These are phyloP conservation scores for Phoxinus phoxinus DNA, from an alignment of 2,113 vertebrate species.

Conservation along the genomic window DNA sequence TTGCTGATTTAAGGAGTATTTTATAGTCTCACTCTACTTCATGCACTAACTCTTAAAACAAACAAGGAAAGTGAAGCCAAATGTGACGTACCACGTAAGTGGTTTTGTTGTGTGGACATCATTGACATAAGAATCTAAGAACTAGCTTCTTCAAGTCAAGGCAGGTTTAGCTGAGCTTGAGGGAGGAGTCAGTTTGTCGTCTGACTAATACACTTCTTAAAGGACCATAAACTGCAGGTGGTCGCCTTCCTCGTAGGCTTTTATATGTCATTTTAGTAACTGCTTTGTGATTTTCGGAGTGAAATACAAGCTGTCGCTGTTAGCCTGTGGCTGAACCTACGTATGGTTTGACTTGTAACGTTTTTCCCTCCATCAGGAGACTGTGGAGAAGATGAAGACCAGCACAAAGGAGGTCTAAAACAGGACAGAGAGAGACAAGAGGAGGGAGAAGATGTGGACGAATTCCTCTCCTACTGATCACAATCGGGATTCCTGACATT, in stretches of 20 bases:
- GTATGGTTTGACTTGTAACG: neutral
- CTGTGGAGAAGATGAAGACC: slow-evolving; percentile 88
- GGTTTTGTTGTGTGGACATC: neutral
- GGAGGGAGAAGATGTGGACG: slow-evolving; percentile 41
- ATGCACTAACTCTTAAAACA: neutral
- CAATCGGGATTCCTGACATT: slow-evolving; percentile 49
- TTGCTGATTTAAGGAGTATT: neutral
- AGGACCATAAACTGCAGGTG: neutral
- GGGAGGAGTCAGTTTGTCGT: neutral
- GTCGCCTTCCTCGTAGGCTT: neutral
- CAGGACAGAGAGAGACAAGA: slow-evolving; percentile 53
- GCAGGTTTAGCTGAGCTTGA: neutral
- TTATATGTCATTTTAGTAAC: neutral
- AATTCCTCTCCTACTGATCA: slow-evolving; percentile 42
- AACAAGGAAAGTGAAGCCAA: neutral
- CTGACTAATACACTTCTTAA: neutral
- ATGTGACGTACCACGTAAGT: neutral
- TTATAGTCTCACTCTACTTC: neutral
- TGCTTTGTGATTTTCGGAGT: neutral
- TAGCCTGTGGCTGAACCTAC: neutral
- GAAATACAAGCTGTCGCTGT: neutral
- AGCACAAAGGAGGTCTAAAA: slow-evolving; percentile 91
- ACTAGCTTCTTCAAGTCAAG: neutral
- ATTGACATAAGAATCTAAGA: neutral
- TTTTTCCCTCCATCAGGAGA: slow-evolving; percentile 80